Conservation (phyloP, 2,113 vertebrate species). For the Oreochromis tanganicae region DNA sequence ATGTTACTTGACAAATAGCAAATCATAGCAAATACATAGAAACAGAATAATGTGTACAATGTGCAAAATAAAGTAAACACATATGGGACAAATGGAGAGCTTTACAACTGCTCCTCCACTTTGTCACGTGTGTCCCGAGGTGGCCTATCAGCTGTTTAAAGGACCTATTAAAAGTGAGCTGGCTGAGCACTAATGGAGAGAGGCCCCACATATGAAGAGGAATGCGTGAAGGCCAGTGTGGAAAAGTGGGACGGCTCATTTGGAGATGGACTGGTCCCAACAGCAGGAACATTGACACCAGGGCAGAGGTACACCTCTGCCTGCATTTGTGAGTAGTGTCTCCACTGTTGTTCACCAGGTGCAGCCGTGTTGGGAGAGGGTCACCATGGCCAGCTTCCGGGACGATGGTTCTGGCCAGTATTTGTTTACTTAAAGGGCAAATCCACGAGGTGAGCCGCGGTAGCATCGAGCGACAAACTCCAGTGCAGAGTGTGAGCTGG, state of each 20-base stretch:
- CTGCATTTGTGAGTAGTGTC: not conserved
- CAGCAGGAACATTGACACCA: not conserved
- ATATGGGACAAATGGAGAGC: too few species aligned
- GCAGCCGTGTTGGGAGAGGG: not conserved
- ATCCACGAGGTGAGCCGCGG: not conserved
- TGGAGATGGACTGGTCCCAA: not conserved
- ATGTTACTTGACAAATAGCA: too few species aligned
- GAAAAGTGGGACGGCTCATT: not conserved
- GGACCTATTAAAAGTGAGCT: not conserved
- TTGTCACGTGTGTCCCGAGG: too few species aligned
- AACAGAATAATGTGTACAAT: too few species aligned
- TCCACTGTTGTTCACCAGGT: not conserved
- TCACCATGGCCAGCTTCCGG: not conserved
- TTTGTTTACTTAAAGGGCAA: not conserved
- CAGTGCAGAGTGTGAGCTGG: not conserved
- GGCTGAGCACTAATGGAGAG: not conserved
- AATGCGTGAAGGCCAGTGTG: not conserved
- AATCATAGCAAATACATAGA: too few species aligned
- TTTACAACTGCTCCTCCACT: too few species aligned
- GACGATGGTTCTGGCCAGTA: not conserved
- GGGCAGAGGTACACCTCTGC: not conserved
- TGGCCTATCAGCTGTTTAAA: not conserved
- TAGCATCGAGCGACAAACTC: not conserved
- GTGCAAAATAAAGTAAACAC: too few species aligned
- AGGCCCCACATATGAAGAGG: not conserved